Evolutionary conservation across 2,888 invertebrate species (phyloP).

Genomic region (Belgica antarctica): DNA sequence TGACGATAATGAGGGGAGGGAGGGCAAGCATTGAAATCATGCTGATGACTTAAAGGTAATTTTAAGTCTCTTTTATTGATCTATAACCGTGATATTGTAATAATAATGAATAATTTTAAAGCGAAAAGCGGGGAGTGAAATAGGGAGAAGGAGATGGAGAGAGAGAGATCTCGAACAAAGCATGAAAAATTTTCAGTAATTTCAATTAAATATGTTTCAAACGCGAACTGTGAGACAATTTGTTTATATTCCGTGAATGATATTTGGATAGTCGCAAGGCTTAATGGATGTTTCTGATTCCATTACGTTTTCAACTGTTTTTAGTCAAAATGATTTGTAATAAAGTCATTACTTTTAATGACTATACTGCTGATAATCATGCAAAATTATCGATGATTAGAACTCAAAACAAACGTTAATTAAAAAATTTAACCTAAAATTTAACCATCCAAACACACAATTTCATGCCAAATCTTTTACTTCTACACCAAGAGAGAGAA

Average conservation of each 20-base stretch:
- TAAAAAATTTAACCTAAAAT: too few species aligned
- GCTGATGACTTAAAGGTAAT: constrained; percentile 9
- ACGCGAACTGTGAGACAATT: constrained; percentile 31
- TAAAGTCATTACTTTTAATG: too few species aligned
- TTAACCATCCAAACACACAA: too few species aligned
- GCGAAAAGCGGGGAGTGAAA: not conserved
- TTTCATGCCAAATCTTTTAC: too few species aligned
- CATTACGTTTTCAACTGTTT: too few species aligned
- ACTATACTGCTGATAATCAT: too few species aligned
- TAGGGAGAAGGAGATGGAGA: not conserved
- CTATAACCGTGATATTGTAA: constrained; percentile 29
- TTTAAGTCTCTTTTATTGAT: constrained; percentile 29
- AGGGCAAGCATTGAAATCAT: constrained; percentile 19
- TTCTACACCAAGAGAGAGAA: not conserved
- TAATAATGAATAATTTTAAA: constrained; percentile 29
- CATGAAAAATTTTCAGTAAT: constrained; percentile 14
- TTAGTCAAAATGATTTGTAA: too few species aligned
- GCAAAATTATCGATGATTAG: too few species aligned
- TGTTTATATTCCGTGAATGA: not conserved
- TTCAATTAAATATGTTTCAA: constrained; percentile 32
- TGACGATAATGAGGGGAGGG: constrained; percentile 13
- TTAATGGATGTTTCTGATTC: too few species aligned
- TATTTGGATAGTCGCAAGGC: too few species aligned
- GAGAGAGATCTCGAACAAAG: too few species aligned
- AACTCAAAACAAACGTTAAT: too few species aligned